Conservation (phyloP, 2,113 vertebrate species). For the Albula goreensis region DNA sequence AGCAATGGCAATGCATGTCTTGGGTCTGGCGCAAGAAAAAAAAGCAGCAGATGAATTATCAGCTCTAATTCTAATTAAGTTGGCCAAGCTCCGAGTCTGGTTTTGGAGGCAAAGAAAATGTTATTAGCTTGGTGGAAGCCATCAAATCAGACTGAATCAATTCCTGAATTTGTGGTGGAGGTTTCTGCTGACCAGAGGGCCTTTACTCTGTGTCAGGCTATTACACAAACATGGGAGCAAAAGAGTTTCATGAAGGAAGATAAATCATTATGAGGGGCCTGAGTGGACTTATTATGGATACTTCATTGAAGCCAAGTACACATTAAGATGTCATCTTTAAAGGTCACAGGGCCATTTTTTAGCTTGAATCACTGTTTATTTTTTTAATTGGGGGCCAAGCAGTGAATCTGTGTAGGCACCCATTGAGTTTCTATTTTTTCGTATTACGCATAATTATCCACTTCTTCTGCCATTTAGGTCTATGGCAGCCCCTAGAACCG, state of each 20-base stretch:
- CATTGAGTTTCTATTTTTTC: no score
- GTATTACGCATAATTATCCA: no score
- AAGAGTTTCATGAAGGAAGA: background rate
- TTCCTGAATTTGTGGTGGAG: background rate
- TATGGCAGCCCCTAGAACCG: no score
- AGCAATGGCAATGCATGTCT: background rate
- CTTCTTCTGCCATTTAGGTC: no score
- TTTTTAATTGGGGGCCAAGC: background rate
- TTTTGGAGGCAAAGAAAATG: background rate
- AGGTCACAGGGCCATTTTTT: background rate
- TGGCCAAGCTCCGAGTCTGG: background rate
- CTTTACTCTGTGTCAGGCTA: background rate
- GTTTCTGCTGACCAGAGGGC: background rate
- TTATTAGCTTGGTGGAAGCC: background rate
- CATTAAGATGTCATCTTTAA: background rate
- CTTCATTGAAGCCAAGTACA: constrained; percentile 23
- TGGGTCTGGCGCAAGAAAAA: background rate
- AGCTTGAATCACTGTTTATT: background rate
- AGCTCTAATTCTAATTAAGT: background rate
- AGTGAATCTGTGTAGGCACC: no score
- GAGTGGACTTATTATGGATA: constrained; percentile 8
- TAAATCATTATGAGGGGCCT: background rate
- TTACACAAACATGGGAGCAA: background rate
- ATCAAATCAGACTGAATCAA: background rate
- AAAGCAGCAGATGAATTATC: background rate